Percentiles rank a stretch among this genome's conserved stretches.
These are phyloP conservation scores for Poeciliopsis infans DNA, from an alignment of 2,797 vertebrate species.

Conservation along the genomic window DNA sequence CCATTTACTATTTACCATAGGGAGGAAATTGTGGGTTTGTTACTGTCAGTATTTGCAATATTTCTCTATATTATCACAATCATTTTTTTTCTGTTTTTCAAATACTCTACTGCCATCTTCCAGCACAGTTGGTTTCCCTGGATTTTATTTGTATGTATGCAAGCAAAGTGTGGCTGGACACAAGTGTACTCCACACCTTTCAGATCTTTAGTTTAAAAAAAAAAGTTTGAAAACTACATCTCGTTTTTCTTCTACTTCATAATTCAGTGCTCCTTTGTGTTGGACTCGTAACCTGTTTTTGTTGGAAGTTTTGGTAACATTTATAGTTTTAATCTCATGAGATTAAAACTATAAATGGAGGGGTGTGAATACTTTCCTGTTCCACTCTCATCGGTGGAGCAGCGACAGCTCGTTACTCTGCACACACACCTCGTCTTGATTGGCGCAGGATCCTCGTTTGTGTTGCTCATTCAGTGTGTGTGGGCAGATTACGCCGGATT, in stretches of 20 bases:
- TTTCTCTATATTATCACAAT: not conserved
- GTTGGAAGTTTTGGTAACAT: too few species aligned
- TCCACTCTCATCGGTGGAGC: not conserved
- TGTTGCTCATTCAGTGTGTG: slow-evolving; percentile 23
- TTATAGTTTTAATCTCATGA: not conserved
- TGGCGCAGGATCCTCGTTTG: slow-evolving; percentile 14
- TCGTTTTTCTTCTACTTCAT: not conserved
- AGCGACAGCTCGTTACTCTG: slow-evolving; percentile 12
- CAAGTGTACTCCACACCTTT: not conserved
- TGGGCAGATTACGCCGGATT: slow-evolving; percentile 39
- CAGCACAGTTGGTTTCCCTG: not conserved
- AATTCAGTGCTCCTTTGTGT: not conserved
- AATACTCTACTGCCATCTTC: not conserved
- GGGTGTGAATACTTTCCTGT: not conserved
- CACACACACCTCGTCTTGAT: slow-evolving; percentile 11
- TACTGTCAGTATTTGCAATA: not conserved
- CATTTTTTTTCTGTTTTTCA: too few species aligned
- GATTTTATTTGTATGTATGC: not conserved
- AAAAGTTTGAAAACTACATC: not conserved
- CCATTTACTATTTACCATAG: too few species aligned
- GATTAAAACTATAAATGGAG: too few species aligned
- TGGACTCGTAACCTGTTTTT: not conserved
- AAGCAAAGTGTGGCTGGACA: not conserved
- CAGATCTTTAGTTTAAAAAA: not conserved
- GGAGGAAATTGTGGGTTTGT: not conserved